phyloP scores from a whole-genome alignment of 1,140 invertebrate genomes.

The Brachionus paranguensis region DNA sequence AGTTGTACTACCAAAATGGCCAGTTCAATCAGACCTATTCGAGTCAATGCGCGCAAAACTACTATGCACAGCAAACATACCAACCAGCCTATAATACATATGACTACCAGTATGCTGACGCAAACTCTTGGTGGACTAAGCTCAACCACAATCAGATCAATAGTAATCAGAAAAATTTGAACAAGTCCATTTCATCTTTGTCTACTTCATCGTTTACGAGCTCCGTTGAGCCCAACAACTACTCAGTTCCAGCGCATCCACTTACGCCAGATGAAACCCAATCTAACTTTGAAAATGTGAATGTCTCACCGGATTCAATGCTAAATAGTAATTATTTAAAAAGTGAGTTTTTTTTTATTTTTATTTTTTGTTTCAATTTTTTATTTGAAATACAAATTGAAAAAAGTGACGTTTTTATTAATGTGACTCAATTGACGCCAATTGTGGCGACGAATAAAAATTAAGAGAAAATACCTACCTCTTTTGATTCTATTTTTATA shows the following conservation, averaged over 20 bases:
- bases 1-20: neutral
- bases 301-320: neutral
- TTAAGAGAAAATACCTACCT: too few species aligned
- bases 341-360: neutral
- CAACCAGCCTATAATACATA: neutral
- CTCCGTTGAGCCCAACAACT: neutral
- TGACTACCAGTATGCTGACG: neutral
- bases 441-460: too few species aligned
- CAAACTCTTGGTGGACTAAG: neutral
- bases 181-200: conserved; percentile 3
- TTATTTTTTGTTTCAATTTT: too few species aligned
- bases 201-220: conserved; percentile 20
- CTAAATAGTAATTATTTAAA: neutral
- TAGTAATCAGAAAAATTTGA: neutral
- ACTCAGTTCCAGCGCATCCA: neutral
- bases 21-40: neutral
- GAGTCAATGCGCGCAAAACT: neutral
- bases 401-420: too few species aligned
- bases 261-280: conserved; percentile 9
- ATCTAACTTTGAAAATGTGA: neutral
- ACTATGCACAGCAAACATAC: neutral
- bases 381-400: too few species aligned
- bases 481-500: too few species aligned
- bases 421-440: too few species aligned
- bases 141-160: neutral